Evolutionary conservation across 2,888 invertebrate genomes (phyloP).

Genomic region (Dicycla oo): DNA sequence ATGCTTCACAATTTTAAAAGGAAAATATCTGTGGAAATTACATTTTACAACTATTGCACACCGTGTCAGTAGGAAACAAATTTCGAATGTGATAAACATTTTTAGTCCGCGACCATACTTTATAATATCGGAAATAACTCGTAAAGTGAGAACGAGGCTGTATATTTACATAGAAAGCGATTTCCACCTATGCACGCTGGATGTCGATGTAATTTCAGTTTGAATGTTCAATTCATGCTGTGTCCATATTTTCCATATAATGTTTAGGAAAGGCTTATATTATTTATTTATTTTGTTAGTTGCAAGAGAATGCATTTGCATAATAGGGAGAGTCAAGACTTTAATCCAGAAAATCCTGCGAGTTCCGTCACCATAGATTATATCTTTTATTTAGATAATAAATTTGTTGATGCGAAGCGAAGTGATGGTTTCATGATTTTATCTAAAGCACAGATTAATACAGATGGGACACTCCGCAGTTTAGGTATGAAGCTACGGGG

Average conservation of each 20-base stretch:
- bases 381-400: no score
- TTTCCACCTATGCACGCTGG: constrained; percentile 15
- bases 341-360: no score
- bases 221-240: constrained; percentile 13
- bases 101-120: not conserved
- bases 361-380: no score
- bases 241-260: not conserved
- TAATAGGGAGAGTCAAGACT: no score
- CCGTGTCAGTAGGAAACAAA: not conserved
- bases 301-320: no score
- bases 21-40: not conserved
- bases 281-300: no score
- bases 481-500: no score
- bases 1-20: not conserved
- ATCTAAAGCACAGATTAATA: no score
- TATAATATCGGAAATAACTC: constrained; percentile 12
- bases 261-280: not conserved
- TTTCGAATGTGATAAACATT: not conserved
- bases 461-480: no score
- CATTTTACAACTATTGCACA: not conserved
- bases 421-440: no score
- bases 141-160: constrained; percentile 1
- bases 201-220: constrained; percentile 6
- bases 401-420: no score
- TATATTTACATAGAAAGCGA: constrained; percentile 39